Percentiles rank a stretch among this genome's conserved stretches.
Evolutionary conservation across 2,113 vertebrate genomes (phyloP).

Genomic region (Trematocara unimaculatum): DNA sequence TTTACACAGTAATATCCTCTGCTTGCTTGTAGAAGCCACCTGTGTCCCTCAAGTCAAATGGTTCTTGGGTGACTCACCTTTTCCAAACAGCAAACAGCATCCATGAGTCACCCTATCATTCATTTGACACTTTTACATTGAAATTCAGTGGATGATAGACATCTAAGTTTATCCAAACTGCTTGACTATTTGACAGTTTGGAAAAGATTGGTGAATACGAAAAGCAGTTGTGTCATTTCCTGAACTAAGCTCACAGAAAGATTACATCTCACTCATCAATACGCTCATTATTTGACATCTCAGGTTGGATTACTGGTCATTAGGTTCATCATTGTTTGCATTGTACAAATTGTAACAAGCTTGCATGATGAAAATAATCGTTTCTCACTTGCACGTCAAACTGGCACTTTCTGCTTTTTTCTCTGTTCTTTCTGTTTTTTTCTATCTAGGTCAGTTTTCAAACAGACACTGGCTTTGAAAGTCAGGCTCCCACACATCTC

Average conservation of each 20-base stretch:
- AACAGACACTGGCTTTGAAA: background rate
- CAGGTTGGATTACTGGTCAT: background rate
- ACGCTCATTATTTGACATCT: background rate
- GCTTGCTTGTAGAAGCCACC: conserved; percentile 2
- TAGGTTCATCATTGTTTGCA: background rate
- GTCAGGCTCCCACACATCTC: conserved; percentile 2
- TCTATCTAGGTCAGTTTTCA: background rate
- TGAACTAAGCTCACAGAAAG: background rate
- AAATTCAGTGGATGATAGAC: background rate
- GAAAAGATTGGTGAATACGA: background rate
- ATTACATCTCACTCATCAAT: background rate
- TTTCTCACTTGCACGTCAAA: background rate
- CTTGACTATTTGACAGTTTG: background rate
- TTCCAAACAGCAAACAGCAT: background rate
- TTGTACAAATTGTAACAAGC: background rate
- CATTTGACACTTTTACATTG: background rate
- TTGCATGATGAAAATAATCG: background rate
- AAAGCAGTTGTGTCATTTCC: background rate
- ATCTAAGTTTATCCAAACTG: background rate
- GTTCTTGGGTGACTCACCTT: conserved; percentile 26
- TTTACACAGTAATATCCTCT: conserved; percentile 52
- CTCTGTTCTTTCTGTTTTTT: background rate
- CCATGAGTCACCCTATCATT: background rate
- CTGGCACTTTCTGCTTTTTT: background rate
- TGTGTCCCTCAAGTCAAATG: conserved; percentile 10